phyloP scores from a whole-genome alignment of 1,140 invertebrate genomes.

The Meloidogyne exigua region DNA sequence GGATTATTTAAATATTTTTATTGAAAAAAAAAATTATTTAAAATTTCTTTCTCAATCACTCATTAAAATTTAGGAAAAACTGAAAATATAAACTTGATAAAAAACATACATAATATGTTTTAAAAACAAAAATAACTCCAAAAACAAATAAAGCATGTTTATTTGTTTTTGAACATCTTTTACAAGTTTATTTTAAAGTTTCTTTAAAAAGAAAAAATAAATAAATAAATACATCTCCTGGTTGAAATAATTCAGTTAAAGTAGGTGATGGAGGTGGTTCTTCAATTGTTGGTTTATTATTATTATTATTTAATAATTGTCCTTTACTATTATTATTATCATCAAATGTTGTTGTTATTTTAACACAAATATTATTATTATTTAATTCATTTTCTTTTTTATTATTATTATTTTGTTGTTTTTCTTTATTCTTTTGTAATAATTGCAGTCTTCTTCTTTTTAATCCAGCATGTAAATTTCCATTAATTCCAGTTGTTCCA shows the following conservation, averaged over 20 bases:
- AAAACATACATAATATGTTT: too few species aligned
- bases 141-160: too few species aligned
- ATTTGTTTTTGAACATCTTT: too few species aligned
- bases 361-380: background rate
- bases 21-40: too few species aligned
- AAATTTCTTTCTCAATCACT: too few species aligned
- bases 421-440: constrained; percentile 27
- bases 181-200: too few species aligned
- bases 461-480: constrained; percentile 25
- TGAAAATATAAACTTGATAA: too few species aligned
- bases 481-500: background rate
- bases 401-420: background rate
- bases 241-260: constrained; percentile 47
- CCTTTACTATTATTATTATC: background rate
- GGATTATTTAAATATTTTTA: too few species aligned
- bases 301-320: constrained; percentile 37
- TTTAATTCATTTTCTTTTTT: background rate
- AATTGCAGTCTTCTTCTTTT: constrained; percentile 21
- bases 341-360: background rate
- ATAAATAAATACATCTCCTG: constrained; percentile 46
- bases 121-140: too few species aligned
- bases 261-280: constrained; percentile 57
- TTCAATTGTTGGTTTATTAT: constrained; percentile 60
- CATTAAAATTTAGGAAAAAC: too few species aligned
- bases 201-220: too few species aligned